These are phyloP conservation scores for Ectobius pallidus DNA, from an alignment of 2,888 invertebrate genomes.

Conservation along the genomic window DNA sequence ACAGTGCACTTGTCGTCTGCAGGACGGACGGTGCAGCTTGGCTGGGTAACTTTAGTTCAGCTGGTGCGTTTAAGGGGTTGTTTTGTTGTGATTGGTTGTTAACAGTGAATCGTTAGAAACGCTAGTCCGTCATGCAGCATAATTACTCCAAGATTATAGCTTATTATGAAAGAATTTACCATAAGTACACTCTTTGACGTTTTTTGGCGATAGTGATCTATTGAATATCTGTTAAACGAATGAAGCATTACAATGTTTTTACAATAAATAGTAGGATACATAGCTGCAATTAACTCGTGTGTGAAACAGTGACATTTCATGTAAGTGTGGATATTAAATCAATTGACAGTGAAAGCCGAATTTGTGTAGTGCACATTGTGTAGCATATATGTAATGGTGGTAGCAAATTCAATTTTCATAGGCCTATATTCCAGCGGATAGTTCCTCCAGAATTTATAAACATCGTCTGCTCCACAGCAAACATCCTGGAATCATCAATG, in stretches of 20 bases:
- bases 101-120: not conserved
- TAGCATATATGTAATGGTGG: not conserved
- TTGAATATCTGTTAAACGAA: not conserved
- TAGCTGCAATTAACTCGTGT: not conserved
- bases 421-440: not conserved
- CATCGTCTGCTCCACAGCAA: too few relatives aligned
- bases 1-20: conserved; percentile 16
- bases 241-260: not conserved
- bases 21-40: conserved; percentile 1
- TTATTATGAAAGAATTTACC: too few relatives aligned
- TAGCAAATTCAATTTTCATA: too few relatives aligned
- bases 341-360: too few relatives aligned
- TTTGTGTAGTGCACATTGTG: too few relatives aligned
- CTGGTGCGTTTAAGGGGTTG: not conserved
- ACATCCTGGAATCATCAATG: too few relatives aligned
- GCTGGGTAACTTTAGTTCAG: conserved; percentile 10
- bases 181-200: too few relatives aligned
- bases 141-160: too few relatives aligned
- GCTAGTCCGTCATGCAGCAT: too few relatives aligned
- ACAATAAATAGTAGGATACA: not conserved
- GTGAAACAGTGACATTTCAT: not conserved
- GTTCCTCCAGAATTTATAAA: not conserved
- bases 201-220: too few relatives aligned
- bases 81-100: not conserved
- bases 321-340: not conserved